Evolutionary conservation across 2,113 vertebrate genomes (phyloP).

Genomic region (Rhegmatorhina hoffmannsi): DNA sequence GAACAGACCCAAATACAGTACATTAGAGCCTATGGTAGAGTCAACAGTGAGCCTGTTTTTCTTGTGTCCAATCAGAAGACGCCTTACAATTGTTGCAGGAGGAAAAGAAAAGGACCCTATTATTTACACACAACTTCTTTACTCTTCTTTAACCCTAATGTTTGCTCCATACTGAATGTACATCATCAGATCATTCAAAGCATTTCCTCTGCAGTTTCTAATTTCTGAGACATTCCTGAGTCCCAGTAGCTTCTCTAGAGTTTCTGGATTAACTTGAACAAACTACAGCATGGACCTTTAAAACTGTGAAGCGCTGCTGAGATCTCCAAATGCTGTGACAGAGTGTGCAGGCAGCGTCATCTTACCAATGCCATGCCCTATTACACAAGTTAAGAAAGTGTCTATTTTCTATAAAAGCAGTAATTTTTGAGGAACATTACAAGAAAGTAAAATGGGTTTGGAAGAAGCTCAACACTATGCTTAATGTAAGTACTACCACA

Average conservation of each 20-base stretch:
- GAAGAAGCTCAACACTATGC: not conserved
- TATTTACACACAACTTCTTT: not conserved
- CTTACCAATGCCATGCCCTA: not conserved
- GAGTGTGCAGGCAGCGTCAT: not conserved
- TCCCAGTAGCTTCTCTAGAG: not conserved
- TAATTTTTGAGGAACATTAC: not conserved
- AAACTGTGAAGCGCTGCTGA: not conserved
- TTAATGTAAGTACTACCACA: not conserved
- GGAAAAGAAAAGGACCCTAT: not conserved
- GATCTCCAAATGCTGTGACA: not conserved
- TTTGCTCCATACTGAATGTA: not conserved
- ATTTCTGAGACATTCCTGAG: not conserved
- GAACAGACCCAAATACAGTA: not conserved
- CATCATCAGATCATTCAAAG: not conserved
- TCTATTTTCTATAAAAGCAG: not conserved
- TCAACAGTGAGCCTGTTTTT: not conserved
- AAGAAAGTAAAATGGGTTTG: not conserved
- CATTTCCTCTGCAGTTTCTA: not conserved
- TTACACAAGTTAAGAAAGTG: not conserved
- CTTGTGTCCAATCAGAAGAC: not conserved
- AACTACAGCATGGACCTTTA: not conserved
- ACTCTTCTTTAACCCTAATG: not conserved
- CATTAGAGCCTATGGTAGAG: not conserved
- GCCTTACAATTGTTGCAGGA: not conserved
- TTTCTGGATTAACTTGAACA: not conserved